Conservation (phyloP, 37 sponge, comb jelly and placozoan genomes). For the Crambe crambe region DNA sequence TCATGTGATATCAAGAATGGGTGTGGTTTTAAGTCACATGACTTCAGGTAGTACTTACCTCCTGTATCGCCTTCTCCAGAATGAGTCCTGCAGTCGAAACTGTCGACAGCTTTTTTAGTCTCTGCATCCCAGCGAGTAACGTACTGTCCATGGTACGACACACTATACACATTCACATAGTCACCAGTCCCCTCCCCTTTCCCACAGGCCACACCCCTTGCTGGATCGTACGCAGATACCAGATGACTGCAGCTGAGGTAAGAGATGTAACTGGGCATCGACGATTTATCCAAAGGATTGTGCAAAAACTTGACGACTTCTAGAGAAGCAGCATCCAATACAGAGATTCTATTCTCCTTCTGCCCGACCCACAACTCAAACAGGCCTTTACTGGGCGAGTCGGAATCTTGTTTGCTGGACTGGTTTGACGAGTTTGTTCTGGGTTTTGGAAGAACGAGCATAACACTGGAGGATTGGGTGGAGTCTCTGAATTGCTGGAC, state of each 20-base stretch:
- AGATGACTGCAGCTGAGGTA: conserved; percentile 42
- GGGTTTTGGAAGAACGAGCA: conserved; percentile 19
- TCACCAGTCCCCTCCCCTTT: not conserved
- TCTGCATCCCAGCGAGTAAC: conserved; percentile 58
- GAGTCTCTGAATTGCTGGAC: conserved; percentile 15
- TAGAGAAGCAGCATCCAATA: conserved; percentile 48
- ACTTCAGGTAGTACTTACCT: not conserved
- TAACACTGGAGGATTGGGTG: conserved; percentile 17
- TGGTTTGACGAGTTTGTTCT: not conserved
- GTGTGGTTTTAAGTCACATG: no score
- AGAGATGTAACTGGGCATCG: conserved; percentile 46
- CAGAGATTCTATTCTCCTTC: conserved; percentile 35
- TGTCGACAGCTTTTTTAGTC: conserved; percentile 13
- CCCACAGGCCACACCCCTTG: not conserved
- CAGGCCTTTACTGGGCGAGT: not conserved
- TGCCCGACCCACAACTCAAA: conserved; percentile 83
- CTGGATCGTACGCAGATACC: conserved; percentile 23
- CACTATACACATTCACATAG: conserved; percentile 52
- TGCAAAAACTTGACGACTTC: conserved; percentile 31
- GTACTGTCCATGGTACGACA: conserved; percentile 59
- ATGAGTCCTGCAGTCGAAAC: conserved; percentile 33
- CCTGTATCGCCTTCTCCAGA: conserved; percentile 15
- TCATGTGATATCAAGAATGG: no score
- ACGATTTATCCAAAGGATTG: conserved; percentile 37
- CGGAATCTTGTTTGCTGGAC: not conserved